A percentile compares a stretch with the other conserved stretches of the same genome.
Conservation (phyloP, 2,113 vertebrate species). For the Trematocara unimaculatum region DNA sequence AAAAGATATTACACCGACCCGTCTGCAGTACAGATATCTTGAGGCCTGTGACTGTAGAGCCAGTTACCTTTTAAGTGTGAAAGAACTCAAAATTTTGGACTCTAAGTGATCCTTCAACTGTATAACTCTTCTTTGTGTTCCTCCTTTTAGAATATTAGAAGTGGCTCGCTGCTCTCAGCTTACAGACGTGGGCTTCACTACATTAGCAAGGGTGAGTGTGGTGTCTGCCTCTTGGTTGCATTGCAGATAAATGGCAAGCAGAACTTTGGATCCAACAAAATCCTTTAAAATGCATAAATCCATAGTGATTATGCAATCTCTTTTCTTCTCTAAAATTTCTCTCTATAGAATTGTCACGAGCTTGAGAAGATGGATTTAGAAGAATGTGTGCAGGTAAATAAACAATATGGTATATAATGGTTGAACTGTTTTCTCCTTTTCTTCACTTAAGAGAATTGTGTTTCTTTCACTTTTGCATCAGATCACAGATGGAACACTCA, state of each 20-base stretch:
- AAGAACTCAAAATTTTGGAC: neutral
- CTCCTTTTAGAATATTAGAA: constrained; percentile 87
- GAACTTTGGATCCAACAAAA: neutral
- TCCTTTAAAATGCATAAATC: neutral
- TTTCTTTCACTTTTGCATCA: constrained; percentile 33
- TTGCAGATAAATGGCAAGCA: neutral
- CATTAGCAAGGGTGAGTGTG: constrained; percentile 87
- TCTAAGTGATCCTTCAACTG: neutral
- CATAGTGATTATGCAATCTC: neutral
- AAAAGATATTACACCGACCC: neutral
- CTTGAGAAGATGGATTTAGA: constrained; percentile 99
- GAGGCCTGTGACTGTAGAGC: neutral
- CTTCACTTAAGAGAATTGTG: neutral
- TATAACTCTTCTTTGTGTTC: neutral
- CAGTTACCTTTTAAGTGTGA: neutral
- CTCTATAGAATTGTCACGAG: constrained; percentile 92
- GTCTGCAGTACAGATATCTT: neutral
- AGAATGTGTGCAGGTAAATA: constrained; percentile 93
- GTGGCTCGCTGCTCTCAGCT: constrained; percentile 96
- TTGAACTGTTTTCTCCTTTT: neutral
- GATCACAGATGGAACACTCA: constrained; percentile 95
- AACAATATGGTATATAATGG: neutral
- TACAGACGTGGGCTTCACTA: constrained; percentile 95
- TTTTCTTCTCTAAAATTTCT: neutral
- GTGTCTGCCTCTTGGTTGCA: neutral